Evolutionary conservation across 53 echinoderm and acorn worm genomes (phyloP).

Genomic region (Temnopleurus reevesii): DNA sequence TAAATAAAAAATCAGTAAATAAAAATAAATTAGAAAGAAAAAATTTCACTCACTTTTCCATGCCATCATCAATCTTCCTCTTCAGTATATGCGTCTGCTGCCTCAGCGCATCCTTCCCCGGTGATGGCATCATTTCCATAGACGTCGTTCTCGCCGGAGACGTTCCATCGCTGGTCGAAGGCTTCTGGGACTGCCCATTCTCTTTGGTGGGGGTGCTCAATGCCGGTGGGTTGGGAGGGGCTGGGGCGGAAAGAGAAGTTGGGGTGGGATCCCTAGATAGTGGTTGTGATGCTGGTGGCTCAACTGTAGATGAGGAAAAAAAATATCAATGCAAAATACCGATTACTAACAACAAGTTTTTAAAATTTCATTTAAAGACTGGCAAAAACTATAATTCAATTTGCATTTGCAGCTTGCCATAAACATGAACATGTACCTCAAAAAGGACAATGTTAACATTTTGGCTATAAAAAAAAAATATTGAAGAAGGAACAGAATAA

Average conservation of each 20-base stretch:
- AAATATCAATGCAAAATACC: too few relatives aligned
- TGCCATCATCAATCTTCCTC: constrained; percentile 94
- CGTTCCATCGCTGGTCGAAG: background rate
- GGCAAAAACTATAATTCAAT: too few relatives aligned
- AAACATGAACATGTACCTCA: too few relatives aligned
- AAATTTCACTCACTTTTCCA: constrained; percentile 85
- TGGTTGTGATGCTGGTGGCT: background rate
- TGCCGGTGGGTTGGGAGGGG: background rate
- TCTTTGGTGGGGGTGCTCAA: background rate
- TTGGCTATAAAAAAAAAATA: too few relatives aligned
- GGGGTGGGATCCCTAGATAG: background rate
- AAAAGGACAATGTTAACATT: too few relatives aligned
- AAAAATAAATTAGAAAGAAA: too few relatives aligned
- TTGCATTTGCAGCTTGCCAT: too few relatives aligned
- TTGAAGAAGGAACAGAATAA: too few relatives aligned
- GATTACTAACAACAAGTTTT: too few relatives aligned
- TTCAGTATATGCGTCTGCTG: constrained; percentile 71
- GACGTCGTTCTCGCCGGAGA: background rate
- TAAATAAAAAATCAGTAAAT: too few relatives aligned
- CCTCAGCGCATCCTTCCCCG: constrained; percentile 40
- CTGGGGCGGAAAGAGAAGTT: background rate
- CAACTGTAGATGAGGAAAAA: background rate
- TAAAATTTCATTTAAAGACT: too few relatives aligned
- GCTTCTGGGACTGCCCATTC: constrained; percentile 7
- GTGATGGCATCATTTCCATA: background rate